These are phyloP conservation scores for Habrosyne pyritoides DNA, from an alignment of 2,888 invertebrate species.

Conservation along the genomic window DNA sequence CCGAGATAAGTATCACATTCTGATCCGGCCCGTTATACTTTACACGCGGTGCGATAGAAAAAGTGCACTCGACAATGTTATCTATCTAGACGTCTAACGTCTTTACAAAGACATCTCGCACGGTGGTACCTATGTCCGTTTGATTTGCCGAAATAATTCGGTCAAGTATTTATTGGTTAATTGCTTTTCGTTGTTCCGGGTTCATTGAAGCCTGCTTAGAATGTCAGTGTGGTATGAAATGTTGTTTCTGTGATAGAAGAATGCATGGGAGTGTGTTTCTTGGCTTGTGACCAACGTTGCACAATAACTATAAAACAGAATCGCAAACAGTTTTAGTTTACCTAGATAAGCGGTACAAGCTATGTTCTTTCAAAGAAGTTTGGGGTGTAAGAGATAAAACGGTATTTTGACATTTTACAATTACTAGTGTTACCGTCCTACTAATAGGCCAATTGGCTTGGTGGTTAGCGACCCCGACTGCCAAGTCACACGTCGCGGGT, in stretches of 20 bases:
- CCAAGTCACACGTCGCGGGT: too few relatives aligned
- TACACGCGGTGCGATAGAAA: constrained; percentile 25
- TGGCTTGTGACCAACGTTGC: background rate
- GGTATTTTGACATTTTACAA: too few relatives aligned
- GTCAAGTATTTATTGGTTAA: constrained; percentile 43
- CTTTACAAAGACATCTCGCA: constrained; percentile 22
- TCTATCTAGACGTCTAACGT: constrained; percentile 21
- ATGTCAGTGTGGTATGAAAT: background rate
- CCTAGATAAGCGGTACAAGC: background rate
- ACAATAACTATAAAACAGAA: background rate
- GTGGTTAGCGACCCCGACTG: too few relatives aligned
- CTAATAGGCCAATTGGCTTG: too few relatives aligned
- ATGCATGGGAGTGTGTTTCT: too few relatives aligned
- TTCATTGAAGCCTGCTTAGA: background rate
- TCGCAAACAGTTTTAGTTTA: too few relatives aligned
- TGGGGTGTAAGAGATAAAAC: too few relatives aligned
- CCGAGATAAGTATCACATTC: constrained; percentile 43
- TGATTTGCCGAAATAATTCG: constrained; percentile 39
- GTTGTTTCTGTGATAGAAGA: too few relatives aligned
- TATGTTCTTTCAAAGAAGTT: background rate
- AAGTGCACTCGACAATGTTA: constrained; percentile 39
- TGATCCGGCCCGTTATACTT: constrained; percentile 43
- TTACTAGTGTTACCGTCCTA: too few relatives aligned
- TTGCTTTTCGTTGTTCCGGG: constrained; percentile 41
- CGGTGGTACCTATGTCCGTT: constrained; percentile 14